phyloP scores from a whole-genome alignment of 2,113 vertebrate species.

The Indri indri region DNA sequence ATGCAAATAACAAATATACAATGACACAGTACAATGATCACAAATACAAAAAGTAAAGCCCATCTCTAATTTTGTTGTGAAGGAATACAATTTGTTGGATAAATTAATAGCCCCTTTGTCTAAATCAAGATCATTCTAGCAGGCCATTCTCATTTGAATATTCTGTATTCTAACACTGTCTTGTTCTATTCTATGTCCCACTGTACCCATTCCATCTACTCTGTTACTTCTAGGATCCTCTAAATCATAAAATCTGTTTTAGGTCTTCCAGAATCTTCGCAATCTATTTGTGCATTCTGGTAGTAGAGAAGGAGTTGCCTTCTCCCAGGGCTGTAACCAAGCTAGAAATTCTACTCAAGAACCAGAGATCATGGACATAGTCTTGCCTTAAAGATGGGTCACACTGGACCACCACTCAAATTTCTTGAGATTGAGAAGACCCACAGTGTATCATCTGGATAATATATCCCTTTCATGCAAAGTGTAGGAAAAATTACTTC shows the following conservation, averaged over 20 bases:
- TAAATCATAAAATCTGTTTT: neutral
- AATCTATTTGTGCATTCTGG: neutral
- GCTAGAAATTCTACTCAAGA: neutral
- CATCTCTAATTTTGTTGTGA: neutral
- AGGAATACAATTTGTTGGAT: neutral
- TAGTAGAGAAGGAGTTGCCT: neutral
- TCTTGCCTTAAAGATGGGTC: neutral
- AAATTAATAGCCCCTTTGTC: neutral
- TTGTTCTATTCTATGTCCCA: neutral
- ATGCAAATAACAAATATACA: neutral
- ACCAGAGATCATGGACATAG: accelerated
- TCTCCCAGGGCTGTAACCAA: neutral
- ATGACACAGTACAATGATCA: neutral
- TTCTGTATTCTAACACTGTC: accelerated
- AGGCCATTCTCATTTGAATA: neutral
- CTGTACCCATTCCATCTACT: neutral
- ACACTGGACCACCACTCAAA: neutral
- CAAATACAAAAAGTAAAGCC: neutral
- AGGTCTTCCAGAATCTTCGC: neutral
- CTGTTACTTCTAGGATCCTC: neutral
- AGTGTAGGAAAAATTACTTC: neutral
- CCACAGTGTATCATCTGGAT: neutral
- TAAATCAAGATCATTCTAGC: neutral
- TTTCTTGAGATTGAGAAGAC: neutral
- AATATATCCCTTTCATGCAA: neutral